A percentile compares a stretch with the other conserved stretches of the same genome.
Evolutionary conservation across 37 sponge, comb jelly and placozoan species (phyloP).

Genomic region (Cliona cf. orientalis): DNA sequence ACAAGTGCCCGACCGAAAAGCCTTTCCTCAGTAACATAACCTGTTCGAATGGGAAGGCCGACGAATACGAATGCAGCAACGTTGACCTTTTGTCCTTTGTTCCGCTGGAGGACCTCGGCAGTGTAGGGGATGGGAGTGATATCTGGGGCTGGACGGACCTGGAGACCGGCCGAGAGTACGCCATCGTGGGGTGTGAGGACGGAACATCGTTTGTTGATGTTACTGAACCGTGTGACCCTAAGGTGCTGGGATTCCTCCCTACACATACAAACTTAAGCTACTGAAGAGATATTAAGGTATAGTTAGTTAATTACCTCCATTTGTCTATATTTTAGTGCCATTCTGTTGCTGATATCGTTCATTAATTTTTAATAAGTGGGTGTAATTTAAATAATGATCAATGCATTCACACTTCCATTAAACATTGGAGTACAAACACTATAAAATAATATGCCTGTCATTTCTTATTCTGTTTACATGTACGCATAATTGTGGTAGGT

Average conservation of each 20-base stretch:
- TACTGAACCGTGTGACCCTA: conserved; percentile 52
- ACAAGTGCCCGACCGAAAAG: conserved; percentile 36
- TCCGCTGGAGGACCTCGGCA: conserved; percentile 46
- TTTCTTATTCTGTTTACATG: too few relatives aligned
- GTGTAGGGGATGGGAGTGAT: conserved; percentile 63
- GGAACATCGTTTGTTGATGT: conserved; percentile 83
- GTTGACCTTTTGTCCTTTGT: conserved; percentile 70
- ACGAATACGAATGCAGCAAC: conserved; percentile 72
- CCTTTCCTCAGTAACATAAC: conserved; percentile 1
- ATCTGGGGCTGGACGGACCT: conserved; percentile 88
- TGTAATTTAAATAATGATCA: too few relatives aligned
- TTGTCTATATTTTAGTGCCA: background rate
- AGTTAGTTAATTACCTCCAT: too few relatives aligned
- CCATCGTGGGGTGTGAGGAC: conserved; percentile 67
- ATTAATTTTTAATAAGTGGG: too few relatives aligned
- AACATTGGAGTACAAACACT: too few relatives aligned
- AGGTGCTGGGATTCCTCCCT: conserved; percentile 60
- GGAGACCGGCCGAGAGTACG: conserved; percentile 57
- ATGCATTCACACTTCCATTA: too few relatives aligned
- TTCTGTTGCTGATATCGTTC: too few relatives aligned
- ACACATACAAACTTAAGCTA: conserved; percentile 57
- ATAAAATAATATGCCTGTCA: too few relatives aligned
- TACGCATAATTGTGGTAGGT: conserved; percentile 27
- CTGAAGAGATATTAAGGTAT: conserved; percentile 76
- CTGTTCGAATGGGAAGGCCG: conserved; percentile 61